Evolutionary conservation across 2,797 vertebrate genomes (phyloP).

Genomic region (Oceanodroma leucorhoa): DNA sequence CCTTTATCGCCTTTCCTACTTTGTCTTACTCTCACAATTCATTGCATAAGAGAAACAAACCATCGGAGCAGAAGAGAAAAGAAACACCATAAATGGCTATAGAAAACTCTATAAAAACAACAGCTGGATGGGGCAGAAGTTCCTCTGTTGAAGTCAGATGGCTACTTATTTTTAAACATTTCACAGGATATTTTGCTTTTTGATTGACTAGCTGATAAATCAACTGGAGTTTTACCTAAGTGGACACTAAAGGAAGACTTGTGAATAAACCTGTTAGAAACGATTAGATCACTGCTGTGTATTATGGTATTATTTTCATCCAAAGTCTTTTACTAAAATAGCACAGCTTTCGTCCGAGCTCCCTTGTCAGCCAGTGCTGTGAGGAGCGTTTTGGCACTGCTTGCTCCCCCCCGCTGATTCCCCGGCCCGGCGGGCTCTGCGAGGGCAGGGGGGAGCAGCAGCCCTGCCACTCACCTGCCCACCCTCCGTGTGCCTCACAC

Average conservation of each 20-base stretch:
- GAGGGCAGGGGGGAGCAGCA: background rate
- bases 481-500: background rate
- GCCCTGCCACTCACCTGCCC: background rate
- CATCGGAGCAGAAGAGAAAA: slow-evolving; percentile 26
- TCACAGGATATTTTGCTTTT: slow-evolving; percentile 29
- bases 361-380: background rate
- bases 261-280: slow-evolving; percentile 24
- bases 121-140: slow-evolving; percentile 25
- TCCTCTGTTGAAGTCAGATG: slow-evolving; percentile 27
- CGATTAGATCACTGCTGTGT: background rate
- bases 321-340: slow-evolving; percentile 28
- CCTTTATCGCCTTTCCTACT: slow-evolving; percentile 48
- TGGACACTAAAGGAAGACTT: background rate
- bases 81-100: slow-evolving; percentile 54
- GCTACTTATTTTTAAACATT: slow-evolving; percentile 42
- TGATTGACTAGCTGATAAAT: slow-evolving; percentile 29
- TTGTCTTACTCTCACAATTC: slow-evolving; percentile 49
- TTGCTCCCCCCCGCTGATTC: background rate
- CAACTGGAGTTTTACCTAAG: slow-evolving; percentile 29
- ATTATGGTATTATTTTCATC: slow-evolving; percentile 30
- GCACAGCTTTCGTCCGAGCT: slow-evolving; percentile 8
- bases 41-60: slow-evolving; percentile 40
- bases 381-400: slow-evolving; percentile 12
- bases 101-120: slow-evolving; percentile 46
- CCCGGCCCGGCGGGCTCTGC: background rate